Evolutionary conservation across 1,140 invertebrate genomes (phyloP).

Genomic region (Amyelois transitella): DNA sequence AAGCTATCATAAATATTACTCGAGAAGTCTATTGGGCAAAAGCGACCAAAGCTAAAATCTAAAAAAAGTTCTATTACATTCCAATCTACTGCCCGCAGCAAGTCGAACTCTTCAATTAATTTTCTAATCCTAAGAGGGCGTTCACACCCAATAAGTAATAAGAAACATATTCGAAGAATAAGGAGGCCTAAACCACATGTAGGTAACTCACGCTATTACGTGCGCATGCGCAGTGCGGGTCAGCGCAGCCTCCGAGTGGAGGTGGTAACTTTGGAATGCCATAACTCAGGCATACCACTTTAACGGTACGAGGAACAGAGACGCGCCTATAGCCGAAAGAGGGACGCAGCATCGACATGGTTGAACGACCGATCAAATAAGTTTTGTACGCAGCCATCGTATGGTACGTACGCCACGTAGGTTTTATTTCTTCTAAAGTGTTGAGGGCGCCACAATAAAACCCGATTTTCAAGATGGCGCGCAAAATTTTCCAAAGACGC

Average conservation of each 20-base stretch:
- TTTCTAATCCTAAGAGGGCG: conserved; percentile 40
- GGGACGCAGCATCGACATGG: conserved; percentile 47
- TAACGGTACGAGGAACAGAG: conserved; percentile 65
- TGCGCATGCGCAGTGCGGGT: too few species aligned
- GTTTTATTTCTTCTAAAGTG: conserved; percentile 67
- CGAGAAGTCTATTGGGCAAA: neutral
- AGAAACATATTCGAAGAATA: conserved; percentile 41
- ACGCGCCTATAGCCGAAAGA: conserved; percentile 34
- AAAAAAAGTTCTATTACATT: conserved; percentile 13
- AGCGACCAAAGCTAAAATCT: conserved; percentile 6
- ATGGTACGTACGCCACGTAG: conserved; percentile 67
- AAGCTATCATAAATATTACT: neutral
- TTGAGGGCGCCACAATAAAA: conserved; percentile 46
- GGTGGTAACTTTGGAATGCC: conserved; percentile 66
- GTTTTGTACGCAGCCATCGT: conserved; percentile 65
- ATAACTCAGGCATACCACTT: conserved; percentile 67
- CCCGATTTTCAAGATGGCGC: conserved; percentile 54
- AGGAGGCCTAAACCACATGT: conserved; percentile 55
- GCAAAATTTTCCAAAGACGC: conserved; percentile 33
- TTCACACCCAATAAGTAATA: conserved; percentile 47
- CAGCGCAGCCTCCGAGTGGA: conserved; percentile 59
- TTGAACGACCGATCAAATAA: conserved; percentile 74
- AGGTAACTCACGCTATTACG: conserved; percentile 42
- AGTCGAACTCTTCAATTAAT: conserved; percentile 27
- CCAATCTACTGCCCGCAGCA: conserved; percentile 18